A percentile compares a stretch with the other conserved stretches of the same genome.
Conservation (phyloP, 92 coral and sea anemone genomes). For the Bergia puertoricense region DNA sequence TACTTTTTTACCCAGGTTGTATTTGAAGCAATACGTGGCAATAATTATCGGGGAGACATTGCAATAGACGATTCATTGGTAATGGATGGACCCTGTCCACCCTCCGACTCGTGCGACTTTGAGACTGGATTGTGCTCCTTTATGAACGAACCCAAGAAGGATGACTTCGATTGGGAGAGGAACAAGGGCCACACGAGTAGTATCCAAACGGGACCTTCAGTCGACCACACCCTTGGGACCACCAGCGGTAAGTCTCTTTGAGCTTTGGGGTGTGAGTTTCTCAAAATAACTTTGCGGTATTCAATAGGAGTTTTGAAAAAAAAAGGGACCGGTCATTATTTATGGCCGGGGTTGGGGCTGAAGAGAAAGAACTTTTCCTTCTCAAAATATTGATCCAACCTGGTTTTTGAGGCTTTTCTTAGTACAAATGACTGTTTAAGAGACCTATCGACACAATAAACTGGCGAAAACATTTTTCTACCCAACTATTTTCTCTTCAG, state of each 20-base stretch:
- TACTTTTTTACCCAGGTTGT: slow-evolving; percentile 63
- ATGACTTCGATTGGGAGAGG: slow-evolving; percentile 91
- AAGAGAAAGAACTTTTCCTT: too few relatives aligned
- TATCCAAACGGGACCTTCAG: slow-evolving; percentile 82
- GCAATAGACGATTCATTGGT: slow-evolving; percentile 82
- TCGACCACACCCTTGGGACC: slow-evolving; percentile 76
- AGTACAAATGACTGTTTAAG: too few relatives aligned
- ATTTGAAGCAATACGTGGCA: slow-evolving; percentile 91
- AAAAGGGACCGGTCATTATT: too few relatives aligned
- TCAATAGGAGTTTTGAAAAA: not conserved
- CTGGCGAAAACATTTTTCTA: too few relatives aligned
- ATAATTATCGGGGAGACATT: slow-evolving; percentile 71
- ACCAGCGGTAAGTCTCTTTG: slow-evolving; percentile 54
- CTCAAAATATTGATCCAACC: too few relatives aligned
- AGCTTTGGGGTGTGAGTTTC: too few relatives aligned
- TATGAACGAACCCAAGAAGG: slow-evolving; percentile 76
- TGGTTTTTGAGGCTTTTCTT: too few relatives aligned
- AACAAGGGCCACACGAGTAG: slow-evolving; percentile 79
- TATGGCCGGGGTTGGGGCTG: too few relatives aligned
- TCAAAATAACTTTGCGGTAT: too few relatives aligned
- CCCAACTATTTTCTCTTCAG: too few relatives aligned
- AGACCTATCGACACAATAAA: too few relatives aligned
- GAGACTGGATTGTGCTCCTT: slow-evolving; percentile 80
- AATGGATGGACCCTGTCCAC: slow-evolving; percentile 76
- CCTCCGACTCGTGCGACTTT: slow-evolving; percentile 90